Evolutionary conservation across 2,797 vertebrate genomes (phyloP).

Genomic region (Enteromius unitaeniatus): DNA sequence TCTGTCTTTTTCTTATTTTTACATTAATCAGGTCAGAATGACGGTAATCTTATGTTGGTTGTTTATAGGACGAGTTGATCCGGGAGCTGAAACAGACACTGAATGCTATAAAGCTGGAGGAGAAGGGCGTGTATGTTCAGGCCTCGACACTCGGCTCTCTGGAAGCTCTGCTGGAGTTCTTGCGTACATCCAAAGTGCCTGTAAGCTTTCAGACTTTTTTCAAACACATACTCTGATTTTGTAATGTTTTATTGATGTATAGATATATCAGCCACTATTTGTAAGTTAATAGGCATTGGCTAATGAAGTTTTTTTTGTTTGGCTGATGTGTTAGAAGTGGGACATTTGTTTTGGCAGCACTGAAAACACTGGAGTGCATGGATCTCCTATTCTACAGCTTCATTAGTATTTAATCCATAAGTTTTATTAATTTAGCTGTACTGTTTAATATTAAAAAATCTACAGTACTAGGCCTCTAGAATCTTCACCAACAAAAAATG

Average conservation of each 20-base stretch:
- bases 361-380: neutral
- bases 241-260: neutral
- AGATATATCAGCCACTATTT: neutral
- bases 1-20: neutral
- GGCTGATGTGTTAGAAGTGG: too few relatives aligned
- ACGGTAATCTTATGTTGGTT: neutral
- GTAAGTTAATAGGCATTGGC: neutral
- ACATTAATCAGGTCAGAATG: neutral
- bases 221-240: neutral
- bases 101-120: slow-evolving; percentile 95
- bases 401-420: neutral
- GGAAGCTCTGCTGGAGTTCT: slow-evolving; percentile 96
- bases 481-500: too few relatives aligned
- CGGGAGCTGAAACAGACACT: slow-evolving; percentile 95
- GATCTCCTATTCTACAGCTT: neutral
- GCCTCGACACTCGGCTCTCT: slow-evolving; percentile 95
- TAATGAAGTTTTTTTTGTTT: neutral
- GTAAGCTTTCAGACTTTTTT: slow-evolving; percentile 78
- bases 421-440: neutral
- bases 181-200: slow-evolving; percentile 95
- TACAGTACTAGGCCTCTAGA: too few relatives aligned
- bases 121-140: slow-evolving; percentile 98
- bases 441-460: neutral
- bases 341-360: neutral
- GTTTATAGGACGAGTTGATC: slow-evolving; percentile 88